A percentile compares a stretch with the other conserved stretches of the same genome.
phyloP scores from a whole-genome alignment of 2,113 vertebrate species.

The Sula dactylatra region DNA sequence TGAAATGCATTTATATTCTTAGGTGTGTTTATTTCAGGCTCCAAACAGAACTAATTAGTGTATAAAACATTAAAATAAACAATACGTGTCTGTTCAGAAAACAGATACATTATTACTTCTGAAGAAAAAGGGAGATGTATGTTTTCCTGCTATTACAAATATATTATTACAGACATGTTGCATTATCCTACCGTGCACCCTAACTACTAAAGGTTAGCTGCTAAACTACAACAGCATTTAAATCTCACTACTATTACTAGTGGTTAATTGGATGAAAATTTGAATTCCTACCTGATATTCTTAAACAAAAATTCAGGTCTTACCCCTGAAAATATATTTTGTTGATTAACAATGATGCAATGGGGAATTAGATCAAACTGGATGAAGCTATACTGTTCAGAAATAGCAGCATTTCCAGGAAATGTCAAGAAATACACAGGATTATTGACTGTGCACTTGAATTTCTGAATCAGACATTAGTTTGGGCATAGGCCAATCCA shows the following conservation, averaged over 20 bases:
- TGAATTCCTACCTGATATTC: not conserved
- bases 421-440: not conserved
- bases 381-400: not conserved
- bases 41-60: not conserved
- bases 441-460: not conserved
- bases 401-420: not conserved
- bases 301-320: not conserved
- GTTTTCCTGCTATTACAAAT: not conserved
- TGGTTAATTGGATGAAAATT: not conserved
- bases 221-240: not conserved
- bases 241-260: not conserved
- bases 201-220: not conserved
- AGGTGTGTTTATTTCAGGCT: conserved; percentile 18
- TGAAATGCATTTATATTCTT: not conserved
- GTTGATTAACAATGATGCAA: not conserved
- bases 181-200: not conserved
- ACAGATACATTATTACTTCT: not conserved
- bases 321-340: not conserved
- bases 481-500: not conserved
- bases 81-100: not conserved
- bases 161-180: not conserved
- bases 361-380: not conserved
- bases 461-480: not conserved
- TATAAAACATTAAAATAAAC: conserved; percentile 14
- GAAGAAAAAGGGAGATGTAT: not conserved